Conservation (phyloP, 1,140 invertebrate genomes). For the Ectropis grisescens region DNA sequence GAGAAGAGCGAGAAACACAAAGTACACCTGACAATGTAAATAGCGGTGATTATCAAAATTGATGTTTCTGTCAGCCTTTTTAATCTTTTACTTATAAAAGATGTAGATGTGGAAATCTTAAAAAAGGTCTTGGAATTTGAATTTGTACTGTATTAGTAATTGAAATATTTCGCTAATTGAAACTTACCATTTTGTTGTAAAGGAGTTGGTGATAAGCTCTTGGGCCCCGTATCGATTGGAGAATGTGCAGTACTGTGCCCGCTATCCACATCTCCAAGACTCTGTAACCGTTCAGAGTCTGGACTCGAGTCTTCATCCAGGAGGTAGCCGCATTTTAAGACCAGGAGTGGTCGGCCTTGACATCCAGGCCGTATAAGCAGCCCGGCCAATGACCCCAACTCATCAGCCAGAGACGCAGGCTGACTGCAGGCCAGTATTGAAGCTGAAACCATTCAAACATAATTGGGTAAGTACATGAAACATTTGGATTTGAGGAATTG, state of each 20-base stretch:
- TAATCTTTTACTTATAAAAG: too few relatives aligned
- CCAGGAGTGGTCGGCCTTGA: constrained; percentile 74
- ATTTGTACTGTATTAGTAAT: too few relatives aligned
- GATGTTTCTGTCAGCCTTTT: too few relatives aligned
- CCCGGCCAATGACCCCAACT: constrained; percentile 67
- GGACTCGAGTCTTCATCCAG: constrained; percentile 87
- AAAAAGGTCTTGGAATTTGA: too few relatives aligned
- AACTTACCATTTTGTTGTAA: constrained; percentile 57
- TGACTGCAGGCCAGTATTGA: constrained; percentile 66
- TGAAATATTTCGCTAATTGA: too few relatives aligned
- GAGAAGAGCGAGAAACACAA: too few relatives aligned
- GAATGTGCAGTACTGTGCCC: constrained; percentile 92
- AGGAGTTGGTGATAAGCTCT: constrained; percentile 83
- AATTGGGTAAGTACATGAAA: too few relatives aligned
- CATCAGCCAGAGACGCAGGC: constrained; percentile 78
- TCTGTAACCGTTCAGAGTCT: constrained; percentile 85
- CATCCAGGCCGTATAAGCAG: constrained; percentile 45
- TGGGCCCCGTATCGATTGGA: constrained; percentile 83
- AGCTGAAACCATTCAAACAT: constrained; percentile 46
- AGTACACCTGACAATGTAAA: too few relatives aligned
- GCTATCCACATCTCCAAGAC: constrained; percentile 83
- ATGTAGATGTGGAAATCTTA: too few relatives aligned
- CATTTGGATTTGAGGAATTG: too few relatives aligned
- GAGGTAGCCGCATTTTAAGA: constrained; percentile 82
- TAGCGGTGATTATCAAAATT: too few relatives aligned